Percentiles rank a stretch among this genome's conserved stretches.
These are phyloP conservation scores for Ancistrus triradiatus DNA, from an alignment of 2,113 vertebrate genomes.

Conservation along the genomic window DNA sequence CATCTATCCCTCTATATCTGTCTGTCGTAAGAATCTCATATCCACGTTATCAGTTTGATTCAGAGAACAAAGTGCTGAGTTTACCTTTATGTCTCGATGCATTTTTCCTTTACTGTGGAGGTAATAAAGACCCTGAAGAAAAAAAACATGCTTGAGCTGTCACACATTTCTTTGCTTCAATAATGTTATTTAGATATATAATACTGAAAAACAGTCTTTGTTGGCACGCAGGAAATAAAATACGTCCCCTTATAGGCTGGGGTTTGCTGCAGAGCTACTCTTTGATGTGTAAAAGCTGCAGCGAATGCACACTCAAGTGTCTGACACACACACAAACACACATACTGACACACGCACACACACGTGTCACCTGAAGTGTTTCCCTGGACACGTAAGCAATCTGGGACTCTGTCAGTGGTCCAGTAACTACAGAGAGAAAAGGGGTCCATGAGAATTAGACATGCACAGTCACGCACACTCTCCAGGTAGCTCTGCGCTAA, in stretches of 20 bases:
- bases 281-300: neutral
- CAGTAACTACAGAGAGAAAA: slow-evolving; percentile 70
- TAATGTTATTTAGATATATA: neutral
- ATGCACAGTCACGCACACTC: slow-evolving; percentile 7
- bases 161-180: neutral
- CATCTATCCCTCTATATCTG: too few relatives aligned
- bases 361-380: slow-evolving; percentile 77
- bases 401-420: slow-evolving; percentile 81
- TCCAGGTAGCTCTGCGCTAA: neutral
- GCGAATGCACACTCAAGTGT: neutral
- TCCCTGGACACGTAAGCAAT: slow-evolving; percentile 87
- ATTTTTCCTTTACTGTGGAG: slow-evolving; percentile 89
- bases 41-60: neutral
- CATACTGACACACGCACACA: neutral
- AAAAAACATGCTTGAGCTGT: neutral
- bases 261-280: neutral
- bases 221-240: neutral
- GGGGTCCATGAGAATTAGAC: slow-evolving; percentile 21
- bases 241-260: neutral
- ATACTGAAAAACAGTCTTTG: neutral
- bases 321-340: neutral
- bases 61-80: neutral
- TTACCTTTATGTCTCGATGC: slow-evolving; percentile 88
- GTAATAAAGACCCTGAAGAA: slow-evolving; percentile 77
- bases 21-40: neutral